Evolutionary conservation across 2,113 vertebrate species (phyloP).

Genomic region (Pampusana beccarii): DNA sequence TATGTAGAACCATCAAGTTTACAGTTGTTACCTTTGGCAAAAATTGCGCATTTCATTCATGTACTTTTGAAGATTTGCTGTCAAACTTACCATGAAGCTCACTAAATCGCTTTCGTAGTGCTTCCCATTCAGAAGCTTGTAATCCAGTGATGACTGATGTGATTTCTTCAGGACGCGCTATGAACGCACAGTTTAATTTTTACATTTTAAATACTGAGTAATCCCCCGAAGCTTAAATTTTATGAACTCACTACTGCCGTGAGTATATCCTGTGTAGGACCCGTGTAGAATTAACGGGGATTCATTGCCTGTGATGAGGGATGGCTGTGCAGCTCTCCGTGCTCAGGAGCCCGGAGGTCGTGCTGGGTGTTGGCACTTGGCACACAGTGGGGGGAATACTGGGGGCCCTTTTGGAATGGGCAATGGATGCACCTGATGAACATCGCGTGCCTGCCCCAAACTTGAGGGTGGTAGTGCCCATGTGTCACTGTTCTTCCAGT

Average conservation of each 20-base stretch:
- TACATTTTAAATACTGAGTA: background rate
- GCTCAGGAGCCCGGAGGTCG: background rate
- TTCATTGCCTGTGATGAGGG: background rate
- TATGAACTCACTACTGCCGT: background rate
- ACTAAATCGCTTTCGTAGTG: constrained; percentile 2
- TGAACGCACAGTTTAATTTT: background rate
- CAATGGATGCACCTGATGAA: background rate
- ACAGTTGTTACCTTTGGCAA: constrained; percentile 12
- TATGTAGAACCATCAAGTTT: background rate
- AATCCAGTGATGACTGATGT: background rate
- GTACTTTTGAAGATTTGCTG: background rate
- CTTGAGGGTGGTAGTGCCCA: background rate
- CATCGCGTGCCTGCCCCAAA: background rate
- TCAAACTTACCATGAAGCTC: background rate
- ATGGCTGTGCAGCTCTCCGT: background rate
- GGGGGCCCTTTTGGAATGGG: background rate
- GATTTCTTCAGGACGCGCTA: background rate
- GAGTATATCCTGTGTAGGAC: background rate
- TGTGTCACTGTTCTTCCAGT: background rate
- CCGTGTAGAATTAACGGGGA: background rate
- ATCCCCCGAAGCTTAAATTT: background rate
- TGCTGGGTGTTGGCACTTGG: background rate
- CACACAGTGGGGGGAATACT: background rate
- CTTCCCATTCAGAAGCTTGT: constrained; percentile 17
- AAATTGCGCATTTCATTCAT: background rate